Evolutionary conservation across 2,797 vertebrate genomes (phyloP), one percentile per base, ranked within the genome.

Genomic region (Schizothorax lantsangensis): DNA sequence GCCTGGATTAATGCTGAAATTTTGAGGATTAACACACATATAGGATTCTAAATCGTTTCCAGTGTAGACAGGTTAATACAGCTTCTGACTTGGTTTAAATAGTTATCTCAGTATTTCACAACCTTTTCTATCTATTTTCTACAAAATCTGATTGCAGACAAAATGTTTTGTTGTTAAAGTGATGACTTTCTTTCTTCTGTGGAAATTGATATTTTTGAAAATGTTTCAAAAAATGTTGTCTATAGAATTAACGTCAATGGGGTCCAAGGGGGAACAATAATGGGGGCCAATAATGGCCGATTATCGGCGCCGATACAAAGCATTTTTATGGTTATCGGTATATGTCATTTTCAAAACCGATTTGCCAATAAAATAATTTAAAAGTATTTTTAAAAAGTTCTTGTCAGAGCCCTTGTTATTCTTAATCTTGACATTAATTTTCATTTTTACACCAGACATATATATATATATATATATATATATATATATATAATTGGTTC

Each of bases 31-130:
- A 81, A 81, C 43, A 68, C 33, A 23, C n/a, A 11, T 47, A 64
- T 64, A 2, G 19, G 62, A 81, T 5, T 64, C 57, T 47, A 66
- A 68, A 68, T 68, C 1, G 19, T 33, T 68, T 68, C n/a, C 62
- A 36, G 62, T 6, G 49, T 49, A 81, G 62, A 36, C 62, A 49
- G 62, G 62, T 68, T 68, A 68, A 81, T 81, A 81, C 40, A 81
- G 40, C 57, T 64, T 59, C 17, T 66, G 59, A 68, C 62, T 23
- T 68, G 26, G 59, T 49, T 81, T 81, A 81, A 81, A 81, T 47
- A 4, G 40, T 81, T 14, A 66, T 64, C 26, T 23, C 40, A 47
- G 40, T 64, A 40, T 62, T 79, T 79, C 4, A 62, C 23, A 45
- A 47, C n/a, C 59, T 30, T 33, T 79, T 45, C 19, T 21, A 45